phyloP scores from a whole-genome alignment of 2,888 invertebrate genomes.

The Myopa tessellatipennis region DNA sequence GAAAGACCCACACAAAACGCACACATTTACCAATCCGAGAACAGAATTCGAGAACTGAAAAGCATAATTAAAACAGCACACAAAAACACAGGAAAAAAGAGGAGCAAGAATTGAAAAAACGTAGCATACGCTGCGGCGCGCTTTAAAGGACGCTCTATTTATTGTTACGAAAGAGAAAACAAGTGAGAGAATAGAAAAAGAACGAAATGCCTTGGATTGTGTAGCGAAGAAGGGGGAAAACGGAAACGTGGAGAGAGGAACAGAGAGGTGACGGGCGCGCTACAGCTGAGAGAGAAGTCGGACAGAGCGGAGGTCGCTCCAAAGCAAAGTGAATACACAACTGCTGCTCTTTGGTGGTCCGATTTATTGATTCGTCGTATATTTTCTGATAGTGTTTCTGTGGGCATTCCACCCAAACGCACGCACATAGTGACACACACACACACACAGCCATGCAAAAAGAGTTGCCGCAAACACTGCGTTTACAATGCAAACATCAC shows the following conservation, averaged over 20 bases:
- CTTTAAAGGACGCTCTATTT: neutral
- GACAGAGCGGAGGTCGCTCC: too few relatives aligned
- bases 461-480: too few relatives aligned
- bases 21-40: slow-evolving; percentile 22
- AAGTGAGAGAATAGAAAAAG: neutral
- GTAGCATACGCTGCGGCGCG: slow-evolving; percentile 17
- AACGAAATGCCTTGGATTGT: too few relatives aligned
- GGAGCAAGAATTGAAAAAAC: neutral
- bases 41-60: neutral
- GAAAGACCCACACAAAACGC: neutral
- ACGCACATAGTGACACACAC: too few relatives aligned
- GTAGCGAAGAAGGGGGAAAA: too few relatives aligned
- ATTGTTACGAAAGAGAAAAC: neutral
- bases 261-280: too few relatives aligned
- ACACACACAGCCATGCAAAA: too few relatives aligned
- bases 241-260: too few relatives aligned
- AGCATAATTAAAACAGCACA: too few relatives aligned
- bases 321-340: neutral
- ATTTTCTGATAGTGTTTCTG: slow-evolving; percentile 4
- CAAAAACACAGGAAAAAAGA: neutral
- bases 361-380: slow-evolving; percentile 28
- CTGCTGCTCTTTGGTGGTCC: neutral
- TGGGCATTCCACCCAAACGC: too few relatives aligned
- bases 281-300: too few relatives aligned
- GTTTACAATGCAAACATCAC: too few relatives aligned